These are phyloP conservation scores for Notiomystis cincta DNA, from an alignment of 2,113 vertebrate species.

Conservation along the genomic window DNA sequence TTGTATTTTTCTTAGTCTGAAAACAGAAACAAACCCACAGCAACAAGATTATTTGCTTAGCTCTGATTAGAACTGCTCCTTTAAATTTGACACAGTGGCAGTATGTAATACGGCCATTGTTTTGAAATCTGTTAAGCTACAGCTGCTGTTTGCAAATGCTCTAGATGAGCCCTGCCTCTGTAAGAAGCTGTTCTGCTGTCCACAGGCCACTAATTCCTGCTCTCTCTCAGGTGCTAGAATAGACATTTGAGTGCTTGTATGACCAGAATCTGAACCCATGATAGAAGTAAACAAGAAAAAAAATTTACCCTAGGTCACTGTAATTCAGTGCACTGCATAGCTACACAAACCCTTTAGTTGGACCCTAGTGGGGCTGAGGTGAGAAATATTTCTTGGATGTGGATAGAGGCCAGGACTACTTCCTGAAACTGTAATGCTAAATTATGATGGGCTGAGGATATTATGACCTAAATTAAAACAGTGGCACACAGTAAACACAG, in stretches of 20 bases:
- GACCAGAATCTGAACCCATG: background rate
- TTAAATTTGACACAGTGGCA: background rate
- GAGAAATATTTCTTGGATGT: background rate
- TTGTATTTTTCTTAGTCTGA: background rate
- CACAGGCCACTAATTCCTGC: background rate
- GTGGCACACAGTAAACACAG: background rate
- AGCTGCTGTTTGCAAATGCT: background rate
- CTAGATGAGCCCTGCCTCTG: background rate
- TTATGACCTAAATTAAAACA: background rate
- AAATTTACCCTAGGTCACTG: rapidly evolving
- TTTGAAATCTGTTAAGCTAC: background rate
- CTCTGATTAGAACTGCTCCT: background rate
- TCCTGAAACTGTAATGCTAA: background rate
- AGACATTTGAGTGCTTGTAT: background rate
- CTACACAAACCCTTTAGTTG: background rate
- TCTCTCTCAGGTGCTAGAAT: background rate
- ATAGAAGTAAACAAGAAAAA: background rate
- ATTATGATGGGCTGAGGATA: background rate
- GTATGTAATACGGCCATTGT: background rate
- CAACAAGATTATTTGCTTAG: background rate
- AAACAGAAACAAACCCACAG: background rate
- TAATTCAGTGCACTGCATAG: background rate
- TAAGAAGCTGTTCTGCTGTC: background rate
- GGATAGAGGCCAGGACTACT: background rate
- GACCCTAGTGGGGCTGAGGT: background rate